Percentiles rank a stretch among this genome's conserved stretches.
phyloP scores from a whole-genome alignment of 1,140 invertebrate species.

The Cheumatopsyche charites region DNA sequence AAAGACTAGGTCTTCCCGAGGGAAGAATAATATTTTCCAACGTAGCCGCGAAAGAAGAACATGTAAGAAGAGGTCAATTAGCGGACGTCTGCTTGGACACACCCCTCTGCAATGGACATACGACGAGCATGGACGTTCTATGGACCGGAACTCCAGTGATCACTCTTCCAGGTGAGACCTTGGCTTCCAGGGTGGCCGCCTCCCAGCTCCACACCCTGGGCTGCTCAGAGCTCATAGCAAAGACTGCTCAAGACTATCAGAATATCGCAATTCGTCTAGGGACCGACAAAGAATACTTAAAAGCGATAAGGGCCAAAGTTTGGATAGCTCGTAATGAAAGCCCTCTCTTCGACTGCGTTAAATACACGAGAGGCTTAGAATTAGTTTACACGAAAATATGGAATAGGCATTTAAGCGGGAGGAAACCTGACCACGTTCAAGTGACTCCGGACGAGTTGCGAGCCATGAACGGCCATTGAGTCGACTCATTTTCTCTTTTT shows the following conservation, averaged over 20 bases:
- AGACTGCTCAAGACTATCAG: conserved; percentile 90
- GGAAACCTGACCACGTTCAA: neutral
- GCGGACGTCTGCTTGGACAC: conserved; percentile 98
- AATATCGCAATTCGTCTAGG: conserved; percentile 92
- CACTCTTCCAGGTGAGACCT: conserved; percentile 92
- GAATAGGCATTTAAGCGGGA: conserved; percentile 51
- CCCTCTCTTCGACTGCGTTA: conserved; percentile 91
- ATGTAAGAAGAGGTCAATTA: conserved; percentile 94
- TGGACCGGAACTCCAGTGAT: conserved; percentile 99
- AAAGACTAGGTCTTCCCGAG: conserved; percentile 67
- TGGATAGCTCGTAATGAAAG: conserved; percentile 83
- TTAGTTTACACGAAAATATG: conserved; percentile 88
- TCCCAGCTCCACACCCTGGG: conserved; percentile 95
- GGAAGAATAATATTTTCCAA: conserved; percentile 96
- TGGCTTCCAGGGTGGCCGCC: conserved; percentile 97
- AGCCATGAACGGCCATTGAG: neutral
- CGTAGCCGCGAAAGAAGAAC: conserved; percentile 99
- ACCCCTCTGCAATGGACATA: conserved; percentile 99
- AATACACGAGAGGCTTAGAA: conserved; percentile 91
- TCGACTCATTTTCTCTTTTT: neutral
- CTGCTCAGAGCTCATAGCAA: conserved; percentile 93
- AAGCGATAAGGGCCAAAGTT: conserved; percentile 84
- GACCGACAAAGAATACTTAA: conserved; percentile 90
- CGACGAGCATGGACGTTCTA: conserved; percentile 98
- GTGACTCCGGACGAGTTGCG: neutral